Evolutionary conservation across 35 echinoderm and acorn worm species (phyloP).

Genomic region (Lytechinus variegatus): DNA sequence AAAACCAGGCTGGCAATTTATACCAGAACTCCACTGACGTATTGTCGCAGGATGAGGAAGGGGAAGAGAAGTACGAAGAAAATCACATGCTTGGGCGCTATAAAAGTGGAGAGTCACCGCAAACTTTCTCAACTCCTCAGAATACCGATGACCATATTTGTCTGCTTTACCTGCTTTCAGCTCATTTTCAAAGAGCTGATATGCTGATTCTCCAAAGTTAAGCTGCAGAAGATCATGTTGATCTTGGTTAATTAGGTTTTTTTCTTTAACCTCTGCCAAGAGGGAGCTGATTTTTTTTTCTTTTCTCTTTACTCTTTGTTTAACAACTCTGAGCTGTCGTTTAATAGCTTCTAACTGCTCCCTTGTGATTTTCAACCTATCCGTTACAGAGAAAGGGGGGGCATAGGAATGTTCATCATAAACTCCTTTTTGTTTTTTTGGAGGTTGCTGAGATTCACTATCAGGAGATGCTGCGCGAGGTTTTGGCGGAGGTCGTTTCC

Average conservation of each 20-base stretch:
- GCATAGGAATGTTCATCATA: no score
- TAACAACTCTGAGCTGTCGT: constrained; percentile 57
- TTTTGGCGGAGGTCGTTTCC: no score
- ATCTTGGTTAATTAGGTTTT: constrained; percentile 54
- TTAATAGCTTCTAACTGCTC: constrained; percentile 55
- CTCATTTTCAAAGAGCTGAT: constrained; percentile 69
- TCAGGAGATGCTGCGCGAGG: no score
- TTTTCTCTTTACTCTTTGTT: constrained; percentile 73
- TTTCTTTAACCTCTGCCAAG: constrained; percentile 52
- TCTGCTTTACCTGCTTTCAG: constrained; percentile 57
- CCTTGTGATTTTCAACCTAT: constrained; percentile 54
- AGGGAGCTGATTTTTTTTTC: constrained; percentile 54
- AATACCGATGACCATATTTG: constrained; percentile 72
- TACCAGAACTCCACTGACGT: constrained; percentile 59
- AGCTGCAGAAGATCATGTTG: constrained; percentile 58
- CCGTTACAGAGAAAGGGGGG: constrained; percentile 21
- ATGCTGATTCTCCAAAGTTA: constrained; percentile 59
- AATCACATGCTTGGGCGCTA: constrained; percentile 59
- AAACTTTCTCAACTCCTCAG: constrained; percentile 64
- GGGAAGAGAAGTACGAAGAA: constrained; percentile 50
- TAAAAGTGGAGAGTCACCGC: constrained; percentile 69
- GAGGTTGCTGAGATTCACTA: no score
- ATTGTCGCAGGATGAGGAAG: constrained; percentile 67
- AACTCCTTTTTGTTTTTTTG: no score
- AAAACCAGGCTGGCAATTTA: constrained; percentile 70